phyloP scores from a whole-genome alignment of 2,888 invertebrate species.

The Apodemia mormo region DNA sequence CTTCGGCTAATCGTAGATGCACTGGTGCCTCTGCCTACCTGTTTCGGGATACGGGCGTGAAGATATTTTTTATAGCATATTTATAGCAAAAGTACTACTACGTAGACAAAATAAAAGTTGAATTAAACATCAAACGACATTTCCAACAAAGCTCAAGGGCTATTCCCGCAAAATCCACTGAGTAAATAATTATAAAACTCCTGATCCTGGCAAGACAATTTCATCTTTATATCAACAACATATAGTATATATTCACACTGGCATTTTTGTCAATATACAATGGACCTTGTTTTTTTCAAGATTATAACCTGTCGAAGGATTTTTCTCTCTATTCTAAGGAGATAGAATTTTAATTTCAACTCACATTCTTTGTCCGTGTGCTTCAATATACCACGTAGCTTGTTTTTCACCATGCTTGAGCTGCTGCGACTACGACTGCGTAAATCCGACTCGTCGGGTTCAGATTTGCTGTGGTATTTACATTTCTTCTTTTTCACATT shows the following conservation, averaged over 20 bases:
- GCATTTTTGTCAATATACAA: background rate
- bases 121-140: too few species aligned
- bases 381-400: conserved; percentile 56
- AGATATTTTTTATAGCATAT: too few species aligned
- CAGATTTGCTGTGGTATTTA: conserved; percentile 51
- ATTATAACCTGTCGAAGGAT: background rate
- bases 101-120: too few species aligned
- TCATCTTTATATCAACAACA: background rate
- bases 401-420: conserved; percentile 39
- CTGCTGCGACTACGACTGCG: conserved; percentile 40
- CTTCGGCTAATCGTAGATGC: too few species aligned
- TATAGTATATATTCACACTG: background rate
- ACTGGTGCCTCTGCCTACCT: too few species aligned
- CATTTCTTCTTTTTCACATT: conserved; percentile 60
- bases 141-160: background rate
- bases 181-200: conserved; percentile 8
- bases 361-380: conserved; percentile 45
- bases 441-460: conserved; percentile 51
- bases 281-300: background rate
- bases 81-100: too few species aligned
- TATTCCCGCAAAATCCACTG: background rate
- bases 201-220: background rate
- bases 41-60: too few species aligned
- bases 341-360: conserved; percentile 11
- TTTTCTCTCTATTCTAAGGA: background rate